Evolutionary conservation across 2,888 invertebrate species (phyloP), one percentile per base, ranked within the genome.

Genomic region (Eupithecia centaureata): DNA sequence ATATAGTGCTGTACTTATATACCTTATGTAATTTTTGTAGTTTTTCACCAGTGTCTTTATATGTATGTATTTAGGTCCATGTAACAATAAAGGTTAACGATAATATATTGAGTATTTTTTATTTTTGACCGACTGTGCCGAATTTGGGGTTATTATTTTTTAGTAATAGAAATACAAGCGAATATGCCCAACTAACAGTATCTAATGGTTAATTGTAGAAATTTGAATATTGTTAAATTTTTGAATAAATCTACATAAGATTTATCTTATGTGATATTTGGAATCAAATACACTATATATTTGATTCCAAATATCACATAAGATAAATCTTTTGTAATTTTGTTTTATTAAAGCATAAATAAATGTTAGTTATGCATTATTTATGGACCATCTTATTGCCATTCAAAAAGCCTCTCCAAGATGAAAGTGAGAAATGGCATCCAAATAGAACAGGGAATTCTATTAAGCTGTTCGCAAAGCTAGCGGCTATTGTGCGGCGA

Each of bases 31-130:
- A 52, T 28, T 87, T 88, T 86, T 88, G 85, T 90, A 91, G 89
- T 87, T 90, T 88, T 88, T 85, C 89, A 92, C 91, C 89, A 90
- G 86, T 88, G 87, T 89, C 86, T 57, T 56, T 56, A 32, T 56
- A 51, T 83, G 79, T 85, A 81, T 87, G 86, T 88, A 86, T 90
- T 87, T 89, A 85, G 87, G 86, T 86, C 84, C 86, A 84, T 90
- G 85, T 88, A 90, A 57, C 32, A 57, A 89, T 92, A 91, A 91
- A 91, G 85, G 75, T 81, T 85, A 85, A 86, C 84, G 82, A 85
- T 85, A 83, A 78, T 73, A 73, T 74, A 52, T 8, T 25, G 22
- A 5, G 56, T 25, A 22, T n/a, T 66, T 32, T 66, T 77, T 22
- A 5, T 13, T 56, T 10, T 27, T 13, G 33, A 33, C 27, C 1